Conservation (phyloP, 2,797 vertebrate genomes). For the Sandelia bainsii region DNA sequence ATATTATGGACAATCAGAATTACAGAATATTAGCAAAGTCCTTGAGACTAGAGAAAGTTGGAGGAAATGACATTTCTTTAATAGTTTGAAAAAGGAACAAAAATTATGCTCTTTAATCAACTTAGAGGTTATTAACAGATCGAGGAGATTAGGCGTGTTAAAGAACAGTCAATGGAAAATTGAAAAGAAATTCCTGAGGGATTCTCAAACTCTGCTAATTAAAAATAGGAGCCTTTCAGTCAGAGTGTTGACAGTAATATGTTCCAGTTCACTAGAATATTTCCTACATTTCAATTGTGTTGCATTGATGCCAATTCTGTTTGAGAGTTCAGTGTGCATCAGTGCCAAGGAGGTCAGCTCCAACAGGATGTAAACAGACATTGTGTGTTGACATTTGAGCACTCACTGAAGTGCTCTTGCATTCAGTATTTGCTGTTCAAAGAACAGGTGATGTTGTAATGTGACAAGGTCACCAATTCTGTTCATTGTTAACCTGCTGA, state of each 20-base stretch:
- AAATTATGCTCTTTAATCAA: constrained; percentile 78
- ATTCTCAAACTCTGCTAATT: constrained; percentile 59
- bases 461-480: not conserved
- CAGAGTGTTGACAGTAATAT: constrained; percentile 33
- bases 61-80: constrained; percentile 58
- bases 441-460: not conserved
- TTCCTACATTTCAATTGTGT: constrained; percentile 21
- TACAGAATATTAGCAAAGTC: constrained; percentile 32
- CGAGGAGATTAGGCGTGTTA: constrained; percentile 61
- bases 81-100: constrained; percentile 62
- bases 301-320: constrained; percentile 18
- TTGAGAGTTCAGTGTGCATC: constrained; percentile 10
- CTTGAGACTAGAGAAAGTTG: constrained; percentile 55
- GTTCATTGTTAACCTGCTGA: constrained; percentile 2
- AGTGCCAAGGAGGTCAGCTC: constrained; percentile 44
- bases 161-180: constrained; percentile 68
- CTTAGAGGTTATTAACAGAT: constrained; percentile 73
- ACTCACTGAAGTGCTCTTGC: not conserved
- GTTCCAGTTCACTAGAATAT: not conserved
- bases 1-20: not conserved
- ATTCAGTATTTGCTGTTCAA: not conserved
- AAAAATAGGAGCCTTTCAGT: constrained; percentile 37
- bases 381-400: constrained; percentile 9
- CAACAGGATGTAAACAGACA: constrained; percentile 33
- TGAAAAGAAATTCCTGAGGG: constrained; percentile 65